phyloP scores from a whole-genome alignment of 1,140 invertebrate genomes.

The Chrysoperla carnea region DNA sequence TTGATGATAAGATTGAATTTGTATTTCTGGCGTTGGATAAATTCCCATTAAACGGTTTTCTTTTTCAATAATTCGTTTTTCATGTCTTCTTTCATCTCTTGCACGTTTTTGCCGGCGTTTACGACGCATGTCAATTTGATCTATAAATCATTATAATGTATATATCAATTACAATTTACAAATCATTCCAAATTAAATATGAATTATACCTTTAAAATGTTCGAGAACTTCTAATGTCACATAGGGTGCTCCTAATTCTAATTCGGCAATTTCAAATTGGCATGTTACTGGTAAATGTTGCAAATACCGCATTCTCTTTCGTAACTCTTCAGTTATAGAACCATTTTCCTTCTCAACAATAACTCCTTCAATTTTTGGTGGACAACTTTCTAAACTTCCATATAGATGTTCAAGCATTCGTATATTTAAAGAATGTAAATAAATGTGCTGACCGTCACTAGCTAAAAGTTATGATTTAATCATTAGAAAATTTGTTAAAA shows the following conservation, averaged over 20 bases:
- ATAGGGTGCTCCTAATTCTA: constrained; percentile 53
- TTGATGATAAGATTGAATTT: constrained; percentile 40
- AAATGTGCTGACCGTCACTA: constrained; percentile 80
- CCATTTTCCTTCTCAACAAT: constrained; percentile 73
- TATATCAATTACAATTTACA: constrained; percentile 2
- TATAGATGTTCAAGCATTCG: constrained; percentile 77
- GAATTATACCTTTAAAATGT: constrained; percentile 40
- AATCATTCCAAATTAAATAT: constrained; percentile 1
- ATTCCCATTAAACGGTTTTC: constrained; percentile 52
- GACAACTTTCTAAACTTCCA: constrained; percentile 61
- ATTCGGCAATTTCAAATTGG: constrained; percentile 77
- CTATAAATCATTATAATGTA: constrained; percentile 20
- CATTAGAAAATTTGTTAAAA: background rate
- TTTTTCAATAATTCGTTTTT: constrained; percentile 48
- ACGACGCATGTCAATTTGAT: constrained; percentile 44
- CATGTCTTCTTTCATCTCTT: constrained; percentile 47
- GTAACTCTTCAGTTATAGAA: constrained; percentile 65
- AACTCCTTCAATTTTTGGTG: constrained; percentile 46
- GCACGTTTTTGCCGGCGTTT: constrained; percentile 39
- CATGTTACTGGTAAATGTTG: constrained; percentile 79
- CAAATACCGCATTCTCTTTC: constrained; percentile 61
- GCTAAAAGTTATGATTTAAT: constrained; percentile 31
- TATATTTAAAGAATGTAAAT: constrained; percentile 79
- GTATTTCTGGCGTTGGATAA: constrained; percentile 33
- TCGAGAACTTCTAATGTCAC: constrained; percentile 45